Conservation (phyloP, 2,888 invertebrate genomes). For the Troglohyphantes excavatus region DNA sequence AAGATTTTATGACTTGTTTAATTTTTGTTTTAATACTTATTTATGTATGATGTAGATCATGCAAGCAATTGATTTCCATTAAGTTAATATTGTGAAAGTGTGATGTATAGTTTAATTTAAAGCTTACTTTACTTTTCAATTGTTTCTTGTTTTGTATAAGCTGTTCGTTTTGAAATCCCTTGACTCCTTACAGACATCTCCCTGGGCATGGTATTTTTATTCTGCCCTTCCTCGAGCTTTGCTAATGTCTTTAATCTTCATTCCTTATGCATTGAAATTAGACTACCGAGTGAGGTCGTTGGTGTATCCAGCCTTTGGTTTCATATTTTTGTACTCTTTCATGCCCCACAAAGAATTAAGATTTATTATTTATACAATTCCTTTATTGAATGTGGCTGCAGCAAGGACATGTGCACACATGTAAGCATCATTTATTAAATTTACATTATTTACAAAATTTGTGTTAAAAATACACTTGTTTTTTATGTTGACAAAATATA, state of each 20-base stretch:
- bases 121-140: too few relatives aligned
- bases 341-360: constrained; percentile 98
- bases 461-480: too few relatives aligned
- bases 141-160: too few relatives aligned
- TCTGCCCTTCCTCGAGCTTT: constrained; percentile 97
- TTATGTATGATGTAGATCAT: too few relatives aligned
- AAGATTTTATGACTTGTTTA: too few relatives aligned
- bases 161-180: background rate
- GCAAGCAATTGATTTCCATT: too few relatives aligned
- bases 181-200: constrained; percentile 88
- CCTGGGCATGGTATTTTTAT: constrained; percentile 99
- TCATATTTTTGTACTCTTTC: constrained; percentile 95
- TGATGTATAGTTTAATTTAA: too few relatives aligned
- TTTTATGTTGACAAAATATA: too few relatives aligned
- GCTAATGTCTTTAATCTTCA: constrained; percentile 89
- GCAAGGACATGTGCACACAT: constrained; percentile 93
- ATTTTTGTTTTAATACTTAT: too few relatives aligned
- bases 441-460: background rate
- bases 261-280: constrained; percentile 86
- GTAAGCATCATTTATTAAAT: constrained; percentile 86
- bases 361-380: constrained; percentile 98
- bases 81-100: too few relatives aligned
- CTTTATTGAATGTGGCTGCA: constrained; percentile 93
- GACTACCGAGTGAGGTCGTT: constrained; percentile 88
- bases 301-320: constrained; percentile 88